Conservation (phyloP, 2,797 vertebrate species). For the Gallinago stenura region DNA sequence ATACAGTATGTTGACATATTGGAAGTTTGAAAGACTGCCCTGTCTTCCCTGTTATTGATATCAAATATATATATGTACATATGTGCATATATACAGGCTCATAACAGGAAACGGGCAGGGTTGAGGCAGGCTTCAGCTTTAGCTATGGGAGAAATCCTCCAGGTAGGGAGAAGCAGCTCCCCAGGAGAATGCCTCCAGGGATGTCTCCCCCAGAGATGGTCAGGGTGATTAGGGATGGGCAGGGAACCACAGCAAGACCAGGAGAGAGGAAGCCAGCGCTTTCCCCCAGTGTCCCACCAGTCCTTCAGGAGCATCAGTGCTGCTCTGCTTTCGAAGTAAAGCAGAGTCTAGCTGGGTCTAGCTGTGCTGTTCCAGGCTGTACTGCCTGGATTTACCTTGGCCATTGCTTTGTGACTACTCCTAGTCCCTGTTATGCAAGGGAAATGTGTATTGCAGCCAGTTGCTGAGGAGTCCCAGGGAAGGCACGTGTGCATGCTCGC, state of each 20-base stretch:
- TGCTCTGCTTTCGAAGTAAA: background rate
- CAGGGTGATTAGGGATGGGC: background rate
- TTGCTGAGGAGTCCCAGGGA: background rate
- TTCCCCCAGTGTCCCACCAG: background rate
- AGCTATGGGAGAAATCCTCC: background rate
- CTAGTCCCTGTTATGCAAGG: accelerated
- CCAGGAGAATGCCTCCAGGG: no score
- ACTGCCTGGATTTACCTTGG: background rate
- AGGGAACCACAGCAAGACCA: accelerated
- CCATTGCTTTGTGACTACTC: accelerated
- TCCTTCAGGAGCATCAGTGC: background rate
- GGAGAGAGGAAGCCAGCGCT: accelerated
- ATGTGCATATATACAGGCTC: background rate
- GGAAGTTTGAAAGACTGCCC: slow-evolving; percentile 37
- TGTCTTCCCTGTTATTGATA: slow-evolving; percentile 33
- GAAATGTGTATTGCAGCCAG: accelerated
- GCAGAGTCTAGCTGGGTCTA: background rate
- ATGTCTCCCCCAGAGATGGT: accelerated
- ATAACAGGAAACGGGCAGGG: background rate
- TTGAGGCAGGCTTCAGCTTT: background rate
- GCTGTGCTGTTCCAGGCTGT: background rate
- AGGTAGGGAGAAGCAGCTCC: background rate
- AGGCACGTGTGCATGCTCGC: accelerated
- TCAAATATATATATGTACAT: background rate
- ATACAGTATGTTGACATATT: slow-evolving; percentile 13